Conservation (phyloP, 2,113 vertebrate species). For the Rhinolophus sinicus region DNA sequence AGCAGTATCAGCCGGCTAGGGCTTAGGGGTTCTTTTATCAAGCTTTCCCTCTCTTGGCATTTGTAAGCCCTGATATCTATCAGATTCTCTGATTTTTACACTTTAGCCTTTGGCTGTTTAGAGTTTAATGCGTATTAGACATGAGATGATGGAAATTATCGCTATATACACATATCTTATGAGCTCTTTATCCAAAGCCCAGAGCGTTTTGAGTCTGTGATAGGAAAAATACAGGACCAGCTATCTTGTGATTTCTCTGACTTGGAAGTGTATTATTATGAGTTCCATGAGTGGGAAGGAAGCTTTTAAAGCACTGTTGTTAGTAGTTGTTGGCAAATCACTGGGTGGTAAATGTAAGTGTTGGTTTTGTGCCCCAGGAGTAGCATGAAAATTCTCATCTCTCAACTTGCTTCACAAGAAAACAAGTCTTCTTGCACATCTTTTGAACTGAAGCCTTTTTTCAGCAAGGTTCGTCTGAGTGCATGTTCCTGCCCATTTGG, state of each 20-base stretch:
- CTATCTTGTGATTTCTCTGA: neutral
- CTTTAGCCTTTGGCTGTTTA: neutral
- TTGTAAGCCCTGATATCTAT: neutral
- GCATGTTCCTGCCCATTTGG: neutral
- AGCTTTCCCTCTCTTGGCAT: neutral
- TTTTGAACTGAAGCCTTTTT: slow-evolving; percentile 12
- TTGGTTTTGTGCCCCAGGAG: neutral
- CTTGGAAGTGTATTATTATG: neutral
- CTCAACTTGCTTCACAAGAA: neutral
- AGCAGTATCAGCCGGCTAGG: neutral
- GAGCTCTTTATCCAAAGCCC: neutral
- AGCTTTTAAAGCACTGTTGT: slow-evolving; percentile 25
- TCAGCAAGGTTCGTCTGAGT: neutral
- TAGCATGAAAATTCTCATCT: neutral
- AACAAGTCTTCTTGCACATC: neutral
- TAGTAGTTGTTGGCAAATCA: neutral
- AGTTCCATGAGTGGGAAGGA: neutral
- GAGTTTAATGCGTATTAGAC: neutral
- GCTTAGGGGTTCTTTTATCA: neutral
- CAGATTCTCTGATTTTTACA: neutral
- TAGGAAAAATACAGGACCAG: neutral
- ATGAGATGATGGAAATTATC: neutral
- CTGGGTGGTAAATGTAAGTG: neutral
- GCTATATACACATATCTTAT: neutral
- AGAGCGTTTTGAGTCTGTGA: neutral